Conservation (phyloP, 2,888 invertebrate species). For the Eulithis testata region DNA sequence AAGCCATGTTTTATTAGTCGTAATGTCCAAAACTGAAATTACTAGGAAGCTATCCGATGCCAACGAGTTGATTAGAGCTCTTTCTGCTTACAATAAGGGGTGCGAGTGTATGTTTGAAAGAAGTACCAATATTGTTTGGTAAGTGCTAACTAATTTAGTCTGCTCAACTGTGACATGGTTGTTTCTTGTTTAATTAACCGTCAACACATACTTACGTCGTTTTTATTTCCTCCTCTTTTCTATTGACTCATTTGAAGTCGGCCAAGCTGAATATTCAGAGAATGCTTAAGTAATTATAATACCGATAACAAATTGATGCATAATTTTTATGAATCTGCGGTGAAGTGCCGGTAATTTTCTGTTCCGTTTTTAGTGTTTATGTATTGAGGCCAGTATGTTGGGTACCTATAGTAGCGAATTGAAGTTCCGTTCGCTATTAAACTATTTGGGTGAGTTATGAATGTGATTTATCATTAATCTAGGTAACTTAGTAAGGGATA, state of each 20-base stretch:
- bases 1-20: neutral
- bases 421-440: constrained; percentile 21
- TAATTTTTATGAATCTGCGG: constrained; percentile 1
- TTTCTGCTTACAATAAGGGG: no score
- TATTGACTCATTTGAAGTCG: neutral
- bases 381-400: neutral
- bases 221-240: neutral
- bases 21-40: neutral
- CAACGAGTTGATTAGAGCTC: no score
- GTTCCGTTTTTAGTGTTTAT: constrained; percentile 13
- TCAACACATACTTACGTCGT: neutral
- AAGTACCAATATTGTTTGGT: no score
- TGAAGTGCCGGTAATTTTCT: constrained; percentile 7
- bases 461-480: neutral
- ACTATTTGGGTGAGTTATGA: neutral
- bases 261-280: constrained; percentile 1
- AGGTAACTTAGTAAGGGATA: no score
- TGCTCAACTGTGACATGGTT: neutral
- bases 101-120: no score
- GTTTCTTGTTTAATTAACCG: neutral
- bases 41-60: neutral
- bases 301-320: neutral
- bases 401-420: constrained; percentile 11
- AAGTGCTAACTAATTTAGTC: neutral
- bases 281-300: neutral